Conservation (phyloP, 2,888 invertebrate genomes). For the Orthosia gothica region DNA sequence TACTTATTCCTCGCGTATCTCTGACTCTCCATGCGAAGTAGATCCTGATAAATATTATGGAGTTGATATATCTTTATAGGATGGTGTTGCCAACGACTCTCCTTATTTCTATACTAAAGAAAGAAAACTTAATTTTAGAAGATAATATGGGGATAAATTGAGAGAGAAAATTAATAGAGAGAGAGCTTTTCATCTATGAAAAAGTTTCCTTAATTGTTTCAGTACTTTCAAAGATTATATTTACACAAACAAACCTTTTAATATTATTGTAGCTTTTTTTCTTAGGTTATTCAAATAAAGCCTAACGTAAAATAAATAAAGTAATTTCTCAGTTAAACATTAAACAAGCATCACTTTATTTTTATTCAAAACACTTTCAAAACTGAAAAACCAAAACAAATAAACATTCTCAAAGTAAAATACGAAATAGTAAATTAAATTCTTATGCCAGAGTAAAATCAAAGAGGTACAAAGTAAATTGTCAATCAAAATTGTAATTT, state of each 20-base stretch:
- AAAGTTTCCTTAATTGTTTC: too few species aligned
- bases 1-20: conserved; percentile 13
- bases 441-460: conserved; percentile 23
- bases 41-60: not conserved
- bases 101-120: not conserved
- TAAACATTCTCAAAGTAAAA: not conserved
- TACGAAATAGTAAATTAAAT: conserved; percentile 35
- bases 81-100: not conserved
- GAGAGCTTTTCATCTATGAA: too few species aligned
- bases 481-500: not conserved
- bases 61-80: not conserved
- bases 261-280: not conserved
- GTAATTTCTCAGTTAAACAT: too few species aligned
- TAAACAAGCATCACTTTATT: not conserved
- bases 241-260: too few species aligned
- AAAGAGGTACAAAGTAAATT: conserved; percentile 15
- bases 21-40: not conserved
- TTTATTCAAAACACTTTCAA: not conserved
- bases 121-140: too few species aligned
- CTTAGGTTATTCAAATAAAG: conserved; percentile 2
- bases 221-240: too few species aligned
- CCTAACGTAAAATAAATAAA: not conserved
- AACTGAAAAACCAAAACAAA: conserved; percentile 1
- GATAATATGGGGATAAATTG: too few species aligned
- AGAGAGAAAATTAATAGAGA: too few species aligned